These are phyloP conservation scores for Protodeltote pygarga DNA, from an alignment of 2,888 invertebrate genomes.

Conservation along the genomic window DNA sequence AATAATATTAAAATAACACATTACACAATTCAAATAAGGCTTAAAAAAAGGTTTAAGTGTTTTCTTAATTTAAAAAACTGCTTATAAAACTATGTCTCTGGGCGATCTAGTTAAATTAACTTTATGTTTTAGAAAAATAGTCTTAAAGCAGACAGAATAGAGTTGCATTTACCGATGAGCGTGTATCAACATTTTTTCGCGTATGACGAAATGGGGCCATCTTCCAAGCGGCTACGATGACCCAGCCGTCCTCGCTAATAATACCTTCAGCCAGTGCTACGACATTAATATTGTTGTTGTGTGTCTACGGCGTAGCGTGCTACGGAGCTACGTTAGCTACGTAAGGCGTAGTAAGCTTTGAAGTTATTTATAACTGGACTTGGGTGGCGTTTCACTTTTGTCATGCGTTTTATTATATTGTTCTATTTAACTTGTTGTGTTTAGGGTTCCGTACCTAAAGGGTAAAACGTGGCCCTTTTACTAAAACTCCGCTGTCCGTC, in stretches of 20 bases:
- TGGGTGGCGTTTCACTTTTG: slow-evolving; percentile 10
- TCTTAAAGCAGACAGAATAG: slow-evolving; percentile 17
- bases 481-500: too few relatives aligned
- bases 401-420: slow-evolving; percentile 20
- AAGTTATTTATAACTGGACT: slow-evolving; percentile 22
- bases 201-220: slow-evolving; percentile 66
- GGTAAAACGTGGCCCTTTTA: too few relatives aligned
- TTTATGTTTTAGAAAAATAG: slow-evolving; percentile 31
- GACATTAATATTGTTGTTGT: slow-evolving; percentile 51
- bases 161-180: slow-evolving; percentile 14
- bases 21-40: slow-evolving; percentile 32
- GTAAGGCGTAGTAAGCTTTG: slow-evolving; percentile 18
- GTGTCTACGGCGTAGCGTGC: slow-evolving; percentile 57
- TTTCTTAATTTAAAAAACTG: slow-evolving; percentile 51
- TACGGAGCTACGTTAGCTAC: slow-evolving; percentile 44
- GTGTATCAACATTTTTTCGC: slow-evolving; percentile 42
- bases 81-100: slow-evolving; percentile 12
- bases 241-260: slow-evolving; percentile 65
- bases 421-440: not conserved
- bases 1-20: slow-evolving; percentile 10
- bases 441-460: too few relatives aligned
- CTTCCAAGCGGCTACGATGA: slow-evolving; percentile 66
- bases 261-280: slow-evolving; percentile 62
- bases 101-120: slow-evolving; percentile 40
- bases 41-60: slow-evolving; percentile 47